Percentiles rank a stretch among this genome's conserved stretches.
phyloP scores from a whole-genome alignment of 2,113 vertebrate genomes.

The Varanus salvator region DNA sequence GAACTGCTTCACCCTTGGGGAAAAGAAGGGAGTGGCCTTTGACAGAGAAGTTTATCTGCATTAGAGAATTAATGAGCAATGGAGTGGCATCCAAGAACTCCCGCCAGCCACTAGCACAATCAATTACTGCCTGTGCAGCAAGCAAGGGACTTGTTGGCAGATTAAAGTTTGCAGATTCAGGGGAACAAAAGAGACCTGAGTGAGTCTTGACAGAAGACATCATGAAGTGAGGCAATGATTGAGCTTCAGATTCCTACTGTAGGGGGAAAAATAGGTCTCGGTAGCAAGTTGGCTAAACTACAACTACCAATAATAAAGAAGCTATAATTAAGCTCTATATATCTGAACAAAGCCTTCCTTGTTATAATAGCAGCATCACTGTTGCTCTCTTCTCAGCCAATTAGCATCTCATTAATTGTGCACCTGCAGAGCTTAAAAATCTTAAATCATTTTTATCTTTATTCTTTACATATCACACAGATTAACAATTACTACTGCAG shows the following conservation, averaged over 20 bases:
- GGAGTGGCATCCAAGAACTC: constrained; percentile 18
- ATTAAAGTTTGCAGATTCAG: background rate
- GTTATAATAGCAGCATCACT: constrained; percentile 28
- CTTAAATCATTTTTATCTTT: constrained; percentile 51
- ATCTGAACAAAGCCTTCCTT: background rate
- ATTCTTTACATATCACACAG: constrained; percentile 46
- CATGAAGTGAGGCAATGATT: background rate
- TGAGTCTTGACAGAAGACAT: background rate
- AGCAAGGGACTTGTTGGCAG: background rate
- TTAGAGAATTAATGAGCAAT: constrained; percentile 34
- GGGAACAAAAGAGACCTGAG: background rate
- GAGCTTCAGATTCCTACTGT: background rate
- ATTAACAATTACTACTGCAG: constrained; percentile 40
- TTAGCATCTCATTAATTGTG: constrained; percentile 59
- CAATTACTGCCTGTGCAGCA: background rate
- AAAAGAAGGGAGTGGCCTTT: background rate
- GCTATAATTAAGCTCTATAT: background rate
- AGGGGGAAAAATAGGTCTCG: background rate
- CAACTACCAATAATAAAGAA: constrained; percentile 10
- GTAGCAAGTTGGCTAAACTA: accelerated
- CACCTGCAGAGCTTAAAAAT: constrained; percentile 26
- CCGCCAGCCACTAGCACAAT: constrained; percentile 8
- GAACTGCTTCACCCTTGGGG: background rate
- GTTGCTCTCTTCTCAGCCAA: constrained; percentile 34
- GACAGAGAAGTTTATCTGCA: background rate